Conservation (phyloP, 2,113 vertebrate species). For the Muntiacus muntjak region DNA sequence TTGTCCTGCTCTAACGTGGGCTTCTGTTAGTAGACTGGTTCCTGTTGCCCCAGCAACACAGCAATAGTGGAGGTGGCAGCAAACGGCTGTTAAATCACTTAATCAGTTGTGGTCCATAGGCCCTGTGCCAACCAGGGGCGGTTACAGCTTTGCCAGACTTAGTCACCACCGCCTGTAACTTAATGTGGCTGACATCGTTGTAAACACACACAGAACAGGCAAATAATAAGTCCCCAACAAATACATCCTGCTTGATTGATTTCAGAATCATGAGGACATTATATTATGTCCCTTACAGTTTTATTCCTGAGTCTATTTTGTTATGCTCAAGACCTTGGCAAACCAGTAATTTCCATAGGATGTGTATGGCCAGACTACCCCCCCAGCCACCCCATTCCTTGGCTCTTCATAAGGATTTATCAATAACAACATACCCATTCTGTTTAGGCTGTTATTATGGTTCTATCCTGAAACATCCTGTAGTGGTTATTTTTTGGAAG, state of each 20-base stretch:
- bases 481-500: constrained; percentile 49
- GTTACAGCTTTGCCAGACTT: not conserved
- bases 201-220: not conserved
- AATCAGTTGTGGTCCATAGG: not conserved
- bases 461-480: constrained; percentile 41
- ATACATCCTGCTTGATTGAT: not conserved
- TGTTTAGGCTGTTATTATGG: not conserved
- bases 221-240: not conserved
- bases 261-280: not conserved
- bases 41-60: constrained; percentile 45
- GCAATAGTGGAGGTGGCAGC: not conserved
- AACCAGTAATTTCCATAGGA: not conserved
- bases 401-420: not conserved
- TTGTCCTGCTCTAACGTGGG: not conserved
- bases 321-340: not conserved
- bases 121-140: not conserved
- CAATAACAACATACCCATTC: not conserved
- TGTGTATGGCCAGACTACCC: not conserved
- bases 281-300: not conserved
- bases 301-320: not conserved
- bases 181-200: not conserved
- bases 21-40: not conserved
- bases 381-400: not conserved
- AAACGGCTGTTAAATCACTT: not conserved
- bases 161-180: not conserved